Evolutionary conservation across 2,113 vertebrate species (phyloP).

Genomic region (rat (Rattus norvegicus)): DNA sequence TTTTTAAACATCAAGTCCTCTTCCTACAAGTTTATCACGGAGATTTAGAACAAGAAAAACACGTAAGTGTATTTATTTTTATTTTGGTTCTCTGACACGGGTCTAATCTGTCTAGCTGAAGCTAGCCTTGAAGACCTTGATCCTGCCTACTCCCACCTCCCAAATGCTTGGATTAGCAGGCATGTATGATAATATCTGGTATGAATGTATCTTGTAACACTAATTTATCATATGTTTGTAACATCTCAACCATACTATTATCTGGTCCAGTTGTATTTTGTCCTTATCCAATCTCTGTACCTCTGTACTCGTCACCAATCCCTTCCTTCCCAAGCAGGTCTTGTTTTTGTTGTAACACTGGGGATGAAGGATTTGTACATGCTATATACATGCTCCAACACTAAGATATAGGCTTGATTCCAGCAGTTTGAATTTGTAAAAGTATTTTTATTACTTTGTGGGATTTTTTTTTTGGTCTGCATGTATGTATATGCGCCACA

Average conservation of each 20-base stretch:
- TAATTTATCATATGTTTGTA: neutral
- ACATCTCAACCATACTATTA: neutral
- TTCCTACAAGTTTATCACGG: slow-evolving; percentile 33
- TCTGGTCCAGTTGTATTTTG: neutral
- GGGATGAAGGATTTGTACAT: neutral
- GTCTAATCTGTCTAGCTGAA: neutral
- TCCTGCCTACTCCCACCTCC: neutral
- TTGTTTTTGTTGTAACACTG: neutral
- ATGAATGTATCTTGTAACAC: neutral
- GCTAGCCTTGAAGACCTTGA: neutral
- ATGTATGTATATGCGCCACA: neutral
- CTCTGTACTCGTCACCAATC: neutral
- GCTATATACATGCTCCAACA: neutral
- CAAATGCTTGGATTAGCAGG: neutral
- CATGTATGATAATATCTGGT: neutral
- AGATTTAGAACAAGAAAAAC: neutral
- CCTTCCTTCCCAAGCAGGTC: neutral
- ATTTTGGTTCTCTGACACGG: neutral
- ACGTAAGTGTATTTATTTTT: neutral
- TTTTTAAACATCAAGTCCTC: neutral
- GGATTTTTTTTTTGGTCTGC: neutral
- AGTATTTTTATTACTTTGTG: neutral
- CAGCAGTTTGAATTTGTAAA: neutral
- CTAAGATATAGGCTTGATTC: neutral
- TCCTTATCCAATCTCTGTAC: neutral